Percentiles rank a stretch among this genome's conserved stretches.
Conservation (phyloP, 2,113 vertebrate genomes). For the Trachemys scripta region DNA sequence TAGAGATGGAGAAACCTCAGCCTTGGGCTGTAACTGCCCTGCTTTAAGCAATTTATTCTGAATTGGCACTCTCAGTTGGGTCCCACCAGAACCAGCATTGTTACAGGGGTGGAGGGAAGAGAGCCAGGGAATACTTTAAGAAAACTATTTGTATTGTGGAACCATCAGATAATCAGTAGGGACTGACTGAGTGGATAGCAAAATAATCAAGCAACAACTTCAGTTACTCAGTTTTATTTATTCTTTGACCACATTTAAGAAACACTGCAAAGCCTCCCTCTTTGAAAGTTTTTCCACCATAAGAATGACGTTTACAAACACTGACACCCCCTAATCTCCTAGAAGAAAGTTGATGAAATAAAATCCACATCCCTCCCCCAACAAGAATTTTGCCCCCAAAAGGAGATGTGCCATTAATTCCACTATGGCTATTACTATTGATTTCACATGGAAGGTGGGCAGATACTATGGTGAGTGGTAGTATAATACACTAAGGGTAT, state of each 20-base stretch:
- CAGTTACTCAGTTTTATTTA: too few species aligned
- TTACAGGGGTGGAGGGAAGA: neutral
- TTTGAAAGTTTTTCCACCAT: neutral
- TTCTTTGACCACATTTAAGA: neutral
- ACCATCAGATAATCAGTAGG: neutral
- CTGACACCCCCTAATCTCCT: neutral
- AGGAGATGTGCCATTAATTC: neutral
- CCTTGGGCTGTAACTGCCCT: too few species aligned
- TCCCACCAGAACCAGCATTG: too few species aligned
- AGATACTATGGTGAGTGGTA: neutral
- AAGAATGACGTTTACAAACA: neutral
- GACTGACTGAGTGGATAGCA: too few species aligned
- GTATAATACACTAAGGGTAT: neutral
- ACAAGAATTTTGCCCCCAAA: neutral
- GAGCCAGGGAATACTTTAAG: neutral
- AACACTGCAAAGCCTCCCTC: neutral
- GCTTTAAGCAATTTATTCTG: too few species aligned
- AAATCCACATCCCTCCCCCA: neutral
- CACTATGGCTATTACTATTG: neutral
- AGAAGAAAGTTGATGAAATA: neutral
- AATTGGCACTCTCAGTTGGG: too few species aligned
- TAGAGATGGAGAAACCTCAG: too few species aligned
- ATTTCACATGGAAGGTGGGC: neutral
- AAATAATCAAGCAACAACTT: too few species aligned
- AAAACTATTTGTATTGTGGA: neutral